Evolutionary conservation across 2,113 vertebrate genomes (phyloP).

Genomic region (Podiceps cristatus): DNA sequence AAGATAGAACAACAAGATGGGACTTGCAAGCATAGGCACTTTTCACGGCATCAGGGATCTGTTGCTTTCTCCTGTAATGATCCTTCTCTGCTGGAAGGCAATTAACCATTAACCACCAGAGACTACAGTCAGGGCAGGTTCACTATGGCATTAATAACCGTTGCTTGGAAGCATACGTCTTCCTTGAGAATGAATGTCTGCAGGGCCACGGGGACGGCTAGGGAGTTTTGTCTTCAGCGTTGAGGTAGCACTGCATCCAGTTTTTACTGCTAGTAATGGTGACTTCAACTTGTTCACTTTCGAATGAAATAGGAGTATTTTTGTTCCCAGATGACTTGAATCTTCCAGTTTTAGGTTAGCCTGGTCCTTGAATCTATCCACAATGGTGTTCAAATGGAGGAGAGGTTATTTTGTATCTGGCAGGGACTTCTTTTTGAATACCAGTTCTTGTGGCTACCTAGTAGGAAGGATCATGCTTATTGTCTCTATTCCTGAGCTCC

Average conservation of each 20-base stretch:
- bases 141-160: neutral
- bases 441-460: neutral
- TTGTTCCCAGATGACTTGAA: neutral
- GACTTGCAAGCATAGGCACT: neutral
- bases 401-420: neutral
- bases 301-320: neutral
- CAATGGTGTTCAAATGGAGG: neutral
- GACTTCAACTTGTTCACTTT: neutral
- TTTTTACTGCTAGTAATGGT: neutral
- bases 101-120: constrained; percentile 12
- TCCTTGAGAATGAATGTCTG: rapidly evolving
- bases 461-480: neutral
- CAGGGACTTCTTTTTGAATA: neutral
- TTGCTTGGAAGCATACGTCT: rapidly evolving
- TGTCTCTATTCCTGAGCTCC: neutral
- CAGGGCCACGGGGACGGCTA: neutral
- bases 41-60: neutral
- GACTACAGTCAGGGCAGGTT: neutral
- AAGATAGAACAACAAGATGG: neutral
- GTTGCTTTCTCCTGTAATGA: neutral
- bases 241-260: neutral
- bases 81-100: neutral
- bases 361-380: neutral
- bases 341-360: neutral
- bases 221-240: neutral